These are phyloP conservation scores for Rhyzopertha dominica DNA, from an alignment of 1,140 invertebrate species.

Conservation along the genomic window DNA sequence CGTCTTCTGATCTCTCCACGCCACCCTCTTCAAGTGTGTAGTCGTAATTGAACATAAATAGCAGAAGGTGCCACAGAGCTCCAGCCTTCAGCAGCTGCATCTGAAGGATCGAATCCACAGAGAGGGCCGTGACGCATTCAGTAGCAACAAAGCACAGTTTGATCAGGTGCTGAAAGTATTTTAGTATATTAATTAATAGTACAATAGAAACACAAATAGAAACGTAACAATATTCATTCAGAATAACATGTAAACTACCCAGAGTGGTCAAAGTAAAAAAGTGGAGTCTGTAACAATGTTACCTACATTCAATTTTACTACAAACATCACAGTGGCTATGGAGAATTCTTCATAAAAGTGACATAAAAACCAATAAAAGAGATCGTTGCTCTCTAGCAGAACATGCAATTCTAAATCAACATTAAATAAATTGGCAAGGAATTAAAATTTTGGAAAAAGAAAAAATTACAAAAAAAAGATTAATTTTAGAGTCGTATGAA, in stretches of 20 bases:
- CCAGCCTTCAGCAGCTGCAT: conserved; percentile 87
- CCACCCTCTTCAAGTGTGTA: conserved; percentile 97
- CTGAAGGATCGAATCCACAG: conserved; percentile 79
- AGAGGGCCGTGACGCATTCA: conserved; percentile 78
- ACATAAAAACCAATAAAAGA: too few species aligned
- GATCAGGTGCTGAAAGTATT: conserved; percentile 67
- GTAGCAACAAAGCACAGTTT: conserved; percentile 76
- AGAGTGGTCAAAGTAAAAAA: too few species aligned
- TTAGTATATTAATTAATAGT: too few species aligned
- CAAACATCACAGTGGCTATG: too few species aligned
- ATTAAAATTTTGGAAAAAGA: background rate
- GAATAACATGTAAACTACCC: too few species aligned
- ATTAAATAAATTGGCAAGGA: conserved; percentile 1
- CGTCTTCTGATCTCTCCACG: conserved; percentile 75
- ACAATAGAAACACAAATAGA: too few species aligned
- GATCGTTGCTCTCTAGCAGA: too few species aligned
- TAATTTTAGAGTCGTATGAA: conserved; percentile 1
- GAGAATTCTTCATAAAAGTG: too few species aligned
- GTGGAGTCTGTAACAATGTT: too few species aligned
- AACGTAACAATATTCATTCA: too few species aligned
- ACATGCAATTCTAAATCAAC: too few species aligned
- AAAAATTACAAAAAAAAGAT: conserved; percentile 3
- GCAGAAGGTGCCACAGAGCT: conserved; percentile 86
- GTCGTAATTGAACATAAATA: conserved; percentile 93
- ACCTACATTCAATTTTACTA: too few species aligned